Conservation (phyloP, 1,140 invertebrate species). For the Mamestra configurata region DNA sequence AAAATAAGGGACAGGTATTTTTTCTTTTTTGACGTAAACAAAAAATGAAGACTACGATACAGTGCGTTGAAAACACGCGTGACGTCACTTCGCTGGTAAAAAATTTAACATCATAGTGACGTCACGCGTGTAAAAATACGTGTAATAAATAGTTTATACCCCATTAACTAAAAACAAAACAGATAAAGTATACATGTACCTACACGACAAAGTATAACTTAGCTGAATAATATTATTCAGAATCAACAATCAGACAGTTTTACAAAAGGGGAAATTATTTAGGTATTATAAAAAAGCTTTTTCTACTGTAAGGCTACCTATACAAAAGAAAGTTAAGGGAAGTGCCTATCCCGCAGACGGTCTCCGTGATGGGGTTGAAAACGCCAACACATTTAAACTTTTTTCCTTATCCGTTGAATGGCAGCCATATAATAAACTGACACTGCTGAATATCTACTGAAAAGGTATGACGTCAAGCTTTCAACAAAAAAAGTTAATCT, state of each 20-base stretch:
- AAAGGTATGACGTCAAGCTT: neutral
- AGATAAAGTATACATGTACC: neutral
- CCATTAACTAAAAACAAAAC: no score
- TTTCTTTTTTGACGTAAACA: no score
- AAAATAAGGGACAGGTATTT: no score
- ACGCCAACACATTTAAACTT: conserved; percentile 14
- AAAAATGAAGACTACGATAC: no score
- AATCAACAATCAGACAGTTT: neutral
- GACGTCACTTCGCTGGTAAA: no score
- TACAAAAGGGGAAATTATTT: neutral
- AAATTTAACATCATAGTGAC: no score
- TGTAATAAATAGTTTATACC: no score
- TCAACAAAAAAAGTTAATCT: neutral
- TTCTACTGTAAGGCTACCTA: neutral
- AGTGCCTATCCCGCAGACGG: neutral
- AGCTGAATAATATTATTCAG: neutral
- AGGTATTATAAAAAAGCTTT: neutral
- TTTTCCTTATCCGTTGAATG: neutral
- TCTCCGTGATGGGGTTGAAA: neutral
- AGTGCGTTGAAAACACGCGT: no score
- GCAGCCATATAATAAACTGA: neutral
- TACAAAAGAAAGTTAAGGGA: neutral
- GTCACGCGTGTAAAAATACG: no score
- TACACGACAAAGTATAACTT: neutral
- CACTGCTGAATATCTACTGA: neutral